Evolutionary conservation across 1,140 invertebrate species (phyloP).

Genomic region (Atopsyche davidsoni): DNA sequence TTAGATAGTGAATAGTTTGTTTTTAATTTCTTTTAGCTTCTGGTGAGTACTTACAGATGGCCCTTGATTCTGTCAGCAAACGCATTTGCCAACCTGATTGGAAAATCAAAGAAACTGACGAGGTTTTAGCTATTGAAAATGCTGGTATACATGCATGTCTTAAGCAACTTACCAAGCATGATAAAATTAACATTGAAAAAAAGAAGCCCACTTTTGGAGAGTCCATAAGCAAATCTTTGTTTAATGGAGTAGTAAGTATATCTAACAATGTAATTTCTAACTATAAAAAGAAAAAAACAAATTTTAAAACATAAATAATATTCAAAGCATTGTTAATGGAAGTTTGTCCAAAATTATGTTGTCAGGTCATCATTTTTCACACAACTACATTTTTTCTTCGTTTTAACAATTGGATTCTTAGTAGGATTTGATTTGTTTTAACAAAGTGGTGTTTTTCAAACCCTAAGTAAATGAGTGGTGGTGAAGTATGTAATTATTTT

Average conservation of each 20-base stretch:
- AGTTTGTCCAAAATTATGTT: too few species aligned
- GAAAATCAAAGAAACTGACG: conserved; percentile 42
- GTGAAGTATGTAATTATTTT: too few species aligned
- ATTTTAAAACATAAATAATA: too few species aligned
- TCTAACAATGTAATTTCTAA: neutral
- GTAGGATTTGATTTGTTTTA: too few species aligned
- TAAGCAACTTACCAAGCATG: conserved; percentile 70
- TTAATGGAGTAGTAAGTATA: conserved; percentile 37
- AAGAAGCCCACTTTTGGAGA: conserved; percentile 36
- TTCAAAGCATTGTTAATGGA: too few species aligned
- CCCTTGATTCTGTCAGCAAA: conserved; percentile 18
- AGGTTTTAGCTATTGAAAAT: conserved; percentile 65
- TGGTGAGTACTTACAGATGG: conserved; percentile 12
- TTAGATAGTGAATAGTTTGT: conserved; percentile 10
- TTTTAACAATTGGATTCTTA: too few species aligned
- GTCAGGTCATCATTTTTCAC: too few species aligned
- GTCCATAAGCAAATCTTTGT: conserved; percentile 34
- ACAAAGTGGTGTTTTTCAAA: too few species aligned
- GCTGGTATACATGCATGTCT: conserved; percentile 71
- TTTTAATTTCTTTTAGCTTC: conserved; percentile 22
- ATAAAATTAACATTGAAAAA: conserved; percentile 40
- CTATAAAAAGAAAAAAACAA: too few species aligned
- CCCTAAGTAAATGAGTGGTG: too few species aligned
- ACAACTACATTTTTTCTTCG: too few species aligned
- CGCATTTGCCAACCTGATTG: conserved; percentile 39